Evolutionary conservation across 2,888 invertebrate genomes (phyloP), one percentile per base, ranked within the genome.

Genomic region (Oasisia sp.): DNA sequence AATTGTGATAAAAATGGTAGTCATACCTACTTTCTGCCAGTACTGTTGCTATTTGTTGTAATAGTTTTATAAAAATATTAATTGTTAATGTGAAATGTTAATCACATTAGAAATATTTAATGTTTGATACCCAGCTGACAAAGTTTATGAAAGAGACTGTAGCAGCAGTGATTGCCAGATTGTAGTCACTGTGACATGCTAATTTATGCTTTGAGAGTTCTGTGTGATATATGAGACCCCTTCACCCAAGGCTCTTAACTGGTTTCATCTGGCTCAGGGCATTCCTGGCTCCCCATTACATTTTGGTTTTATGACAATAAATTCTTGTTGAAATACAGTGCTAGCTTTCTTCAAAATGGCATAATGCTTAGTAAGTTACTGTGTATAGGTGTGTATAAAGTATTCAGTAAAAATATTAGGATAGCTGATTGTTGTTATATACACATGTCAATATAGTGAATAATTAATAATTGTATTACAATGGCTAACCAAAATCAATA

Each of bases 171-270:
- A 74, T 74, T 74, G 74, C 74, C 74, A 74, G 74, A 74, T 27
- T 74, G 74, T 74, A n/a, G 74, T 74, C 27, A 74, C 74, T 74
- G 74, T 74, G 74, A 74, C 74, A 74, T 74, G 74, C 74, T 74
- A 74, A 74, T 74, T 74, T 74, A 74, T 74, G 74, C 74, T 74
- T 74, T 74, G 74, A 74, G 74, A 74, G 74, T 74, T 74, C 74
- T 74, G 74, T 74, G 74, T 74, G 74, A 74, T 74, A 74, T 74
- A 74, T 74, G 74, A 74, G 74, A 74, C 74, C 74, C 74, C 74
- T 74, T 74, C 74, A 74, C 74, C n/a, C 74, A 74, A 7, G 5
- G n/a, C n/a, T 74, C 74, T n/a, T 74, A 74, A 74, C 74, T 74
- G 74, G 74, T 74, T 74, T 74, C 74, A 74, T 74, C 74, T 74